Evolutionary conservation across 1,140 invertebrate species (phyloP).

Genomic region (Saccostrea cuccullata): DNA sequence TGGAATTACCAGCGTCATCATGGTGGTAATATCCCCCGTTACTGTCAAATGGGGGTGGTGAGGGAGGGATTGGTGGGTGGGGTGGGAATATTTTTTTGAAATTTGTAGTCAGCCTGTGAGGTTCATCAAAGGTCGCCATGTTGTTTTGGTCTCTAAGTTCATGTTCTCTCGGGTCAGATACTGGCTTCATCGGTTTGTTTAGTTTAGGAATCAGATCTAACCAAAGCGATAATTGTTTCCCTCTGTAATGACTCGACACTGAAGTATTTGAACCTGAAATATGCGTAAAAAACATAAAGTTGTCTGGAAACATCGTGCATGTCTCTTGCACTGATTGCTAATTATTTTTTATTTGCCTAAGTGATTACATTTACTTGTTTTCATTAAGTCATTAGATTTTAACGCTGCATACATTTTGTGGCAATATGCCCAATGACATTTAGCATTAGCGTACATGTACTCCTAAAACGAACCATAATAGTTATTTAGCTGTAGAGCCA

Average conservation of each 20-base stretch:
- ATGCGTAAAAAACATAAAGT: background rate
- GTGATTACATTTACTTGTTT: background rate
- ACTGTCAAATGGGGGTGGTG: slow-evolving; percentile 70
- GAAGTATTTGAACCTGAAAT: slow-evolving; percentile 60
- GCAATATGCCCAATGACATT: background rate
- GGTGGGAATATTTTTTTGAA: slow-evolving; percentile 71
- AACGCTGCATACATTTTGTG: background rate
- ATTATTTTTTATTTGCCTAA: background rate
- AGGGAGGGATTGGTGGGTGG: slow-evolving; percentile 75
- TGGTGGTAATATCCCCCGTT: slow-evolving; percentile 66
- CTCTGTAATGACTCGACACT: slow-evolving; percentile 95
- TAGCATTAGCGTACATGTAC: background rate
- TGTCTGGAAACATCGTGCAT: background rate
- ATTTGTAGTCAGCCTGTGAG: slow-evolving; percentile 68
- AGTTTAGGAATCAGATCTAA: slow-evolving; percentile 95
- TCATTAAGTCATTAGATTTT: background rate
- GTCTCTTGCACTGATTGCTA: background rate
- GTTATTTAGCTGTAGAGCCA: too few relatives aligned
- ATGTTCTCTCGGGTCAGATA: slow-evolving; percentile 85
- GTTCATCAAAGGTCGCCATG: slow-evolving; percentile 70
- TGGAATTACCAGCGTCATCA: slow-evolving; percentile 10
- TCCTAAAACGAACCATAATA: background rate
- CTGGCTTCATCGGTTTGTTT: slow-evolving; percentile 88
- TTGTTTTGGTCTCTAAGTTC: slow-evolving; percentile 84
- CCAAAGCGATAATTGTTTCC: slow-evolving; percentile 97